Base-by-base conservation (phyloP, 2,888 invertebrate genomes). In the Cantharis rustica region DNA sequence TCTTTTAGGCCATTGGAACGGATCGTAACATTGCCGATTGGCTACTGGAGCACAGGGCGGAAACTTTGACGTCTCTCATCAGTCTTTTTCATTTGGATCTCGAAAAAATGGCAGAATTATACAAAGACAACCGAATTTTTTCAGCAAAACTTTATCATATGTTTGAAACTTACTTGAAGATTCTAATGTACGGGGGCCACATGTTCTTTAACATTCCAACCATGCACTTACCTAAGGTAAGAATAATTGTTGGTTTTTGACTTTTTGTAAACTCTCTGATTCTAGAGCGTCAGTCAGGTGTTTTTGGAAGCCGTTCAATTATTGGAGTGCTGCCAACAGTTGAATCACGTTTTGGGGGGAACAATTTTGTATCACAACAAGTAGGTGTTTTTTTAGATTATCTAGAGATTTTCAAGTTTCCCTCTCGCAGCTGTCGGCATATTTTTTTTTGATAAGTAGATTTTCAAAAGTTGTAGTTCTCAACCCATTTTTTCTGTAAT, bases 81-180 rank as follows among this genome's bases (percentile, higher is more conserved):
- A 92, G 92, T 80, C 95, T 97, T 84, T 97, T 95, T 89, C 96
- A 97, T 88, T 93, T 94, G 17, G 95, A 96, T 89, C 90, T 97
- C 72, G 93, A 93, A 82, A 91, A 92, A 61, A 90, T 97, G 81
- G 92, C 93, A 2, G 80, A 82, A 64, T 76, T 85, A 27, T 89
- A 90, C 27, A 90, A 90, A 82, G 90, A 90, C 62, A 86, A 88
- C 74, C 90, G 90, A 79, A 90, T 90, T 84, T 91, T 95, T 80
- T 90, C 91, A 26, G 93, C 94, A 82, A 96, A 95, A 86, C 89
- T 97, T 76, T 94, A 95, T 87, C 93, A 94, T 84, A 94, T 97
- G 84, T 95, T 97, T 87, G 96, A 96, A 88, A 95, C 95, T n/a
- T 96, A 96, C 87, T 90, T 97, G 72, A 96, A 96, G 17, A 93